These are phyloP conservation scores for Ariolimax columbianus DNA, from an alignment of 2,888 invertebrate genomes.

Conservation along the genomic window DNA sequence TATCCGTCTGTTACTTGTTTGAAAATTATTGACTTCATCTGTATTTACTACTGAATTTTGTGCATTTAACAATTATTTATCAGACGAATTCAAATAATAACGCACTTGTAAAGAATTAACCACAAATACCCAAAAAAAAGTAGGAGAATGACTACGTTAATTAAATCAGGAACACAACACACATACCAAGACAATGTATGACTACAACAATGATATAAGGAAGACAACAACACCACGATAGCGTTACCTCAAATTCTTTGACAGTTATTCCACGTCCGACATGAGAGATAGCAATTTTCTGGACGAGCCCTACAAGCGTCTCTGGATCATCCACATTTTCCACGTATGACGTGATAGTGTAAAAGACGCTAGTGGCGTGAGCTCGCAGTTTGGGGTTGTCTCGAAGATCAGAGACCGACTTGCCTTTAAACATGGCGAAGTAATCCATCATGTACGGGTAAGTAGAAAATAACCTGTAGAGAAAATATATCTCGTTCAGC, in stretches of 20 bases:
- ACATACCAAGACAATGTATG: neutral
- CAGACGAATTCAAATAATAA: no score
- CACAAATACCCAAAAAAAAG: neutral
- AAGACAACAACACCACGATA: no score
- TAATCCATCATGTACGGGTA: conserved; percentile 80
- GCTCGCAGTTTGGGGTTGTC: conserved; percentile 81
- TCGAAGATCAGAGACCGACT: conserved; percentile 79
- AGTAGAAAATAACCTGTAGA: conserved; percentile 80
- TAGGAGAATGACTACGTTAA: neutral
- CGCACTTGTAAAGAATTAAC: no score
- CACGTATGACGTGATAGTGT: conserved; percentile 80
- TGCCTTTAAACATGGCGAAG: conserved; percentile 81
- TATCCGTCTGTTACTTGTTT: no score
- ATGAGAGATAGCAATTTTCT: conserved; percentile 81
- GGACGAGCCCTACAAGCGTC: conserved; percentile 80
- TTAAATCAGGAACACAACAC: neutral
- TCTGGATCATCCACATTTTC: conserved; percentile 81
- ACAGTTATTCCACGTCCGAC: conserved; percentile 54
- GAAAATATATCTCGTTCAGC: neutral
- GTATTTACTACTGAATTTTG: no score
- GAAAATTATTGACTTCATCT: no score
- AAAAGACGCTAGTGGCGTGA: conserved; percentile 81
- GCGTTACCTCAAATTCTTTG: conserved; percentile 57
- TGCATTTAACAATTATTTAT: no score
- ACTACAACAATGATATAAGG: neutral